A percentile compares a stretch with the other conserved stretches of the same genome.
Evolutionary conservation across 1,140 invertebrate species (phyloP).

Genomic region (Leptestheria dahalacensis): DNA sequence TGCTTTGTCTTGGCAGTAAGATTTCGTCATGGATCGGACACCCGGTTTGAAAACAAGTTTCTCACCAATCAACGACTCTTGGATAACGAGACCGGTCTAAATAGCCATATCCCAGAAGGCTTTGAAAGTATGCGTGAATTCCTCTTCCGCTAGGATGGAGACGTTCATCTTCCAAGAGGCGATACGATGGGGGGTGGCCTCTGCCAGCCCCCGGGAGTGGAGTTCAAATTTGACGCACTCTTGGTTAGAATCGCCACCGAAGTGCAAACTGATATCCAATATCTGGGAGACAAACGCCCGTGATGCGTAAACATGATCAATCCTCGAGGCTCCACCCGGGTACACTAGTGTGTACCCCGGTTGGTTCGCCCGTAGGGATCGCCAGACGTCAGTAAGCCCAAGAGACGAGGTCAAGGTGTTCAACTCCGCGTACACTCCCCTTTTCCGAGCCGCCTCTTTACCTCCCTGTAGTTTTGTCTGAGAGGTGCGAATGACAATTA

Average conservation of each 20-base stretch:
- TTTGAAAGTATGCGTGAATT: not conserved
- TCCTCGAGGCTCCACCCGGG: not conserved
- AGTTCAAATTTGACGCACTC: not conserved
- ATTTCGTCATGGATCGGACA: not conserved
- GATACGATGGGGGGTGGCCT: too few species aligned
- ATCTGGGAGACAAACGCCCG: not conserved
- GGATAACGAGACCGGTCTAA: not conserved
- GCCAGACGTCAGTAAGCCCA: too few species aligned
- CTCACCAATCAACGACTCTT: not conserved
- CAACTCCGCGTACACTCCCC: too few species aligned
- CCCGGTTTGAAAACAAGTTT: not conserved
- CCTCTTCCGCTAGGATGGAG: not conserved
- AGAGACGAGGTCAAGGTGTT: too few species aligned
- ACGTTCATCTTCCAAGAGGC: not conserved
- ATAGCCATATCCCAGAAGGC: not conserved
- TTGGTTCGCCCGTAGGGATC: too few species aligned
- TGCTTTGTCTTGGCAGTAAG: not conserved
- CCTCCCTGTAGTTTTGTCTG: too few species aligned
- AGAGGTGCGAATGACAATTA: too few species aligned
- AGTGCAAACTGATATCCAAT: not conserved
- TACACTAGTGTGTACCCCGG: not conserved
- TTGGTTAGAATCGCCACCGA: not conserved
- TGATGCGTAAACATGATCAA: not conserved
- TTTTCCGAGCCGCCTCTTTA: too few species aligned
- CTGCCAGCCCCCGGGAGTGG: too few species aligned